Evolutionary conservation across 1,140 invertebrate genomes (phyloP).

Genomic region (Ladona fulva): DNA sequence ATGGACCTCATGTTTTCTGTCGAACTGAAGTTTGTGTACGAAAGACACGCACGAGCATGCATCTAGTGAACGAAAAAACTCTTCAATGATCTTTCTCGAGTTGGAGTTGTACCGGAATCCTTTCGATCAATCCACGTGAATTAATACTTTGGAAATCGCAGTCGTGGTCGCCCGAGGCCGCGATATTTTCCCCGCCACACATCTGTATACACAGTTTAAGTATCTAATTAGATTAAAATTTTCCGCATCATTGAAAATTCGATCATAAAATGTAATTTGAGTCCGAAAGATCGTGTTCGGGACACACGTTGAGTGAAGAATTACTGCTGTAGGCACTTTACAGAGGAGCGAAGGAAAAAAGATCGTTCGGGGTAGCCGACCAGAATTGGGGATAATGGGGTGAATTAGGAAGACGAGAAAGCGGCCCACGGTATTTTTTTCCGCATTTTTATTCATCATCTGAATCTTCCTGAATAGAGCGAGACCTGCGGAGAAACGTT

Average conservation of each 20-base stretch:
- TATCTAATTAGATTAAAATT: neutral
- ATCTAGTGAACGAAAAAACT: too few relatives aligned
- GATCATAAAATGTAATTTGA: neutral
- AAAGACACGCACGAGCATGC: too few relatives aligned
- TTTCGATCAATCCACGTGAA: neutral
- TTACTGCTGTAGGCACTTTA: neutral
- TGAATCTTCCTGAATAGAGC: too few relatives aligned
- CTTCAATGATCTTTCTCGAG: too few relatives aligned
- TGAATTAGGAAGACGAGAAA: neutral
- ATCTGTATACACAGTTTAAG: conserved; percentile 1
- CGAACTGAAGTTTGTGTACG: too few relatives aligned
- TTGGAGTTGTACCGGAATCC: too few relatives aligned
- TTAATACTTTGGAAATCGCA: neutral
- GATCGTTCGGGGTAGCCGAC: neutral
- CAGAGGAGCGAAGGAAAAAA: neutral
- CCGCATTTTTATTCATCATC: too few relatives aligned
- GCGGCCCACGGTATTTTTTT: neutral
- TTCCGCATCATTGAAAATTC: neutral
- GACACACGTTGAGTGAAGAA: neutral
- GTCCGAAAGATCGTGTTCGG: neutral
- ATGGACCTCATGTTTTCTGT: too few relatives aligned
- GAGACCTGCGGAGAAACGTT: too few relatives aligned
- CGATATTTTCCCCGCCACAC: neutral
- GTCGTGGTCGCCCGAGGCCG: neutral
- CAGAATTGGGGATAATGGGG: neutral